phyloP scores from a whole-genome alignment of 2,113 vertebrate genomes.

The Leuciscus idus region DNA sequence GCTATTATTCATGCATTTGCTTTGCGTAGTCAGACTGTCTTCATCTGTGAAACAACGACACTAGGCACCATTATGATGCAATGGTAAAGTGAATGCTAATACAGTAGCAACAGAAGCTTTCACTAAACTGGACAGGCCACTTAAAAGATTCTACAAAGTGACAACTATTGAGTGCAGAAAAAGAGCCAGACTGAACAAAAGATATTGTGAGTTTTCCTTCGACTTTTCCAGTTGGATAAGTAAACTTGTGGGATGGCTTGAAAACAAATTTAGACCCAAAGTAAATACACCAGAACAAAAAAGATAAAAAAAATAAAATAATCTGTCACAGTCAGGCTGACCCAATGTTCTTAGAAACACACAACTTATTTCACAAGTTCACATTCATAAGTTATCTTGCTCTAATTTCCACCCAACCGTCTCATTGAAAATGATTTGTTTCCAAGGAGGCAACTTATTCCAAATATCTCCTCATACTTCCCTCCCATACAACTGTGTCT shows the following conservation, averaged over 20 bases:
- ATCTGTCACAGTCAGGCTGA: no score
- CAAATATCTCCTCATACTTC: not conserved
- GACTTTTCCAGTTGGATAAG: not conserved
- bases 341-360: not conserved
- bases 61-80: not conserved
- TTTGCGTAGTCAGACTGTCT: not conserved
- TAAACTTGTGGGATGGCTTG: not conserved
- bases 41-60: not conserved
- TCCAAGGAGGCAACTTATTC: not conserved
- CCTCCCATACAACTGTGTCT: not conserved
- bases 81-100: not conserved
- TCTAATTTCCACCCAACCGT: not conserved
- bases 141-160: not conserved
- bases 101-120: not conserved
- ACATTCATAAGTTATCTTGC: not conserved
- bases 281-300: no score
- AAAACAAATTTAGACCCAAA: no score
- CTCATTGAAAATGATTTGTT: conserved; percentile 1
- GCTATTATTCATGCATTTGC: not conserved
- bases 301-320: no score
- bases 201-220: not conserved
- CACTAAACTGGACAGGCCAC: not conserved
- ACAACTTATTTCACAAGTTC: not conserved
- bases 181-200: not conserved
- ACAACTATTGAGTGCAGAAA: not conserved